phyloP scores from a whole-genome alignment of 1,140 invertebrate genomes.

The Eriosoma lanigerum region DNA sequence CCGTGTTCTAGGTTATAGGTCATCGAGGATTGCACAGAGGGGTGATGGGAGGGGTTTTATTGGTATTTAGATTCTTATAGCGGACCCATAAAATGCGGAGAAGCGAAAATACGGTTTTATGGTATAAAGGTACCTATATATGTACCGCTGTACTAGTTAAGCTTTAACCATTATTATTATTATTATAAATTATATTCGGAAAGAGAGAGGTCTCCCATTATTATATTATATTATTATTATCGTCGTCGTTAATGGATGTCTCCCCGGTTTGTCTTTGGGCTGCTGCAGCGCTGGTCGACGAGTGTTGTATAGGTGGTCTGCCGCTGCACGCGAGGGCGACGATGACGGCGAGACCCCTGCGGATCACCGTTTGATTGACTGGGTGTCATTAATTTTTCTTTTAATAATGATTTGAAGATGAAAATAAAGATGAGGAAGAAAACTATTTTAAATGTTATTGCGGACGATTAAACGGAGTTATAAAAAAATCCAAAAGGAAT shows the following conservation, averaged over 20 bases:
- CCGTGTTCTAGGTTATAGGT: constrained; percentile 1
- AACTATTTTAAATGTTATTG: neutral
- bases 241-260: constrained; percentile 40
- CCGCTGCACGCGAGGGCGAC: neutral
- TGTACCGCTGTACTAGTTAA: neutral
- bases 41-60: neutral
- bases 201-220: neutral
- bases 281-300: neutral
- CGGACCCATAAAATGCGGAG: constrained; percentile 30
- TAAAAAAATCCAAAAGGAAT: constrained; percentile 27
- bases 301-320: constrained; percentile 11
- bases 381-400: constrained; percentile 40
- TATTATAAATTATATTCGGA: neutral
- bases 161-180: constrained; percentile 34
- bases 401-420: constrained; percentile 8
- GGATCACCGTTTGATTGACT: constrained; percentile 32
- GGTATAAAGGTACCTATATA: neutral
- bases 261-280: constrained; percentile 30
- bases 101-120: constrained; percentile 43
- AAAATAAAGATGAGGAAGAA: neutral
- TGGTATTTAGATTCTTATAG: constrained; percentile 22
- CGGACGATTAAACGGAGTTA: constrained; percentile 24
- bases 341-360: constrained; percentile 28
- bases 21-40: neutral
- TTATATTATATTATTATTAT: constrained; percentile 24